Conservation (phyloP, 2,797 vertebrate species). For the Hephaestus fuliginosus region DNA sequence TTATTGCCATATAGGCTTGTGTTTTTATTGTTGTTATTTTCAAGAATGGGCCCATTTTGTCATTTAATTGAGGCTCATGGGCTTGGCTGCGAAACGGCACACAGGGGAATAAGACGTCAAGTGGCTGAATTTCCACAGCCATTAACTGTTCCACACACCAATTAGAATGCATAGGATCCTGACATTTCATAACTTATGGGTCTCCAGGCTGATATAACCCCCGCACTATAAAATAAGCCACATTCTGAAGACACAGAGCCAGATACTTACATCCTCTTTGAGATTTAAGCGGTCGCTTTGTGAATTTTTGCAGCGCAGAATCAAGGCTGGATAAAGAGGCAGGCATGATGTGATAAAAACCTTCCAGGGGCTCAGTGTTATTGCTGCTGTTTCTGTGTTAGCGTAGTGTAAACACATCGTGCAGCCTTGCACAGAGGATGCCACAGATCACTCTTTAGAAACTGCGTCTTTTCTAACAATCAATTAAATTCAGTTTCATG, state of each 20-base stretch:
- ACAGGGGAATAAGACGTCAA: conserved; percentile 87
- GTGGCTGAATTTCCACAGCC: conserved; percentile 87
- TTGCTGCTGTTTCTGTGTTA: conserved; percentile 48
- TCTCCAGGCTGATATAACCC: conserved; percentile 86
- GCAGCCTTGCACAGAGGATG: conserved; percentile 58
- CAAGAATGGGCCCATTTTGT: conserved; percentile 87
- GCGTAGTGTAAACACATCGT: conserved; percentile 54
- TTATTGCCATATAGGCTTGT: conserved; percentile 80
- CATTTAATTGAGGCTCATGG: conserved; percentile 89
- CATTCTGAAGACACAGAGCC: conserved; percentile 78
- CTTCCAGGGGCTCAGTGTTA: conserved; percentile 41
- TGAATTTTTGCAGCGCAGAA: conserved; percentile 73
- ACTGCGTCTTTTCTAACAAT: conserved; percentile 86
- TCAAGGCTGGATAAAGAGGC: conserved; percentile 75
- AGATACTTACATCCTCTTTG: conserved; percentile 80
- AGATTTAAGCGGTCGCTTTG: conserved; percentile 81
- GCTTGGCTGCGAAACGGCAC: conserved; percentile 82
- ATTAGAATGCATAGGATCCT: conserved; percentile 92
- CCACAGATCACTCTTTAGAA: conserved; percentile 84
- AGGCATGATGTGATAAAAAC: conserved; percentile 66
- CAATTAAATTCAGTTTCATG: conserved; percentile 91
- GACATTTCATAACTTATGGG: conserved; percentile 89
- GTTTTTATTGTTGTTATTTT: conserved; percentile 89
- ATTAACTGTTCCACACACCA: conserved; percentile 89
- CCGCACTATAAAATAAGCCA: conserved; percentile 77